Percentiles rank a stretch among this genome's conserved stretches.
phyloP scores from a whole-genome alignment of 2,888 invertebrate genomes.

The Apeira syringaria region DNA sequence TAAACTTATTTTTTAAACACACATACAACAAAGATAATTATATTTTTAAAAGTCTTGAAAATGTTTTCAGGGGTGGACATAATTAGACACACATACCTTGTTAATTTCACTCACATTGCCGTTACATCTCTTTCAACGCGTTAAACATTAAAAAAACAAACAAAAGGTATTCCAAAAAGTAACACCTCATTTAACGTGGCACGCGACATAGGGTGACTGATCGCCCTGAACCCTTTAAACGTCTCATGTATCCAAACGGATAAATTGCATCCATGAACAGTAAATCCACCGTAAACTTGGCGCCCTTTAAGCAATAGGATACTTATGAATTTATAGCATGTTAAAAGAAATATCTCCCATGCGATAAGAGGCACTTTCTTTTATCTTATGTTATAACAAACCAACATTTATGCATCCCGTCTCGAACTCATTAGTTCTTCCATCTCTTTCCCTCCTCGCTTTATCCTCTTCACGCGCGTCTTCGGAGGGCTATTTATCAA shows the following conservation, averaged over 20 bases:
- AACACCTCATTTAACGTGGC: constrained; percentile 59
- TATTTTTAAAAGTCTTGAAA: too few species aligned
- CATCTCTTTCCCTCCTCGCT: constrained; percentile 65
- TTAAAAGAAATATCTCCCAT: constrained; percentile 30
- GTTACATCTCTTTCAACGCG: constrained; percentile 26
- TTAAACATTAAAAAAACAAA: constrained; percentile 45
- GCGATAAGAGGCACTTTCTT: constrained; percentile 69
- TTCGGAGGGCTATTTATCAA: constrained; percentile 81
- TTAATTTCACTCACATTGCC: constrained; percentile 19
- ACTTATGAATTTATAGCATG: constrained; percentile 33
- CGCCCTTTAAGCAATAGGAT: constrained; percentile 40
- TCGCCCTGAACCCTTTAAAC: constrained; percentile 46
- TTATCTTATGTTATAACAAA: constrained; percentile 66
- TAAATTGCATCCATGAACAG: constrained; percentile 54
- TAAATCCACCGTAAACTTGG: constrained; percentile 60
- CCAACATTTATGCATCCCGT: constrained; percentile 58
- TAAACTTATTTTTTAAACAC: too few species aligned
- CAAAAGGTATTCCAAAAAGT: constrained; percentile 46
- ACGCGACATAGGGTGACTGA: constrained; percentile 64
- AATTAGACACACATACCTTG: constrained; percentile 10
- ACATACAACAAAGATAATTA: too few species aligned
- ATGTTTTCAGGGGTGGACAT: too few species aligned
- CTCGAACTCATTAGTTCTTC: constrained; percentile 71
- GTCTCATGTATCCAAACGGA: constrained; percentile 49
- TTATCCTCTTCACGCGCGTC: constrained; percentile 64